phyloP scores from a whole-genome alignment of 2,113 vertebrate species.

The Gopherus evgoodei region DNA sequence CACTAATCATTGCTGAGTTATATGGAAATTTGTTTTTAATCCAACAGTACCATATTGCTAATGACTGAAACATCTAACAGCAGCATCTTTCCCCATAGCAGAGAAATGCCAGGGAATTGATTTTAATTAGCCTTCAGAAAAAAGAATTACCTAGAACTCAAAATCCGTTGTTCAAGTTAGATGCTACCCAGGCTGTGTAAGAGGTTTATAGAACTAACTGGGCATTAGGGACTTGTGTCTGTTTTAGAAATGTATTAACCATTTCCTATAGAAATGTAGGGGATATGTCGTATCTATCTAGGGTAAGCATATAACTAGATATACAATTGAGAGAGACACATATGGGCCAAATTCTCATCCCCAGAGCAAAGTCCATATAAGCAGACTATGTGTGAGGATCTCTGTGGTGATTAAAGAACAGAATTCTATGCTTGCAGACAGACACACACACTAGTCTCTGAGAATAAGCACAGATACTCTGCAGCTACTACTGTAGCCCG shows the following conservation, averaged over 20 bases:
- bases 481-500: background rate
- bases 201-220: conserved; percentile 60
- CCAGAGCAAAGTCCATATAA: conserved; percentile 8
- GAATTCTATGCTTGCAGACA: background rate
- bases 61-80: conserved; percentile 76
- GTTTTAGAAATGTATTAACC: conserved; percentile 36
- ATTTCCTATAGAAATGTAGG: conserved; percentile 31
- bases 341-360: conserved; percentile 26
- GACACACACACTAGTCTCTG: background rate
- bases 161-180: conserved; percentile 73
- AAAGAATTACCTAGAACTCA: conserved; percentile 68
- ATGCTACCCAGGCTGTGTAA: conserved; percentile 63
- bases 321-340: conserved; percentile 22
- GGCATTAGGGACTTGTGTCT: conserved; percentile 55
- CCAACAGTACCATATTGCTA: conserved; percentile 77
- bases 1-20: conserved; percentile 68
- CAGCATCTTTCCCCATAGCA: conserved; percentile 73
- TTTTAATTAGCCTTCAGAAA: conserved; percentile 78
- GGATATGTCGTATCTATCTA: conserved; percentile 1
- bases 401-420: background rate
- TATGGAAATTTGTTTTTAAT: conserved; percentile 78
- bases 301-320: conserved; percentile 17
- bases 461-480: background rate
- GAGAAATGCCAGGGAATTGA: conserved; percentile 74
- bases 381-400: background rate